Conservation (phyloP, 2,888 invertebrate genomes). For the Heliconius sara region DNA sequence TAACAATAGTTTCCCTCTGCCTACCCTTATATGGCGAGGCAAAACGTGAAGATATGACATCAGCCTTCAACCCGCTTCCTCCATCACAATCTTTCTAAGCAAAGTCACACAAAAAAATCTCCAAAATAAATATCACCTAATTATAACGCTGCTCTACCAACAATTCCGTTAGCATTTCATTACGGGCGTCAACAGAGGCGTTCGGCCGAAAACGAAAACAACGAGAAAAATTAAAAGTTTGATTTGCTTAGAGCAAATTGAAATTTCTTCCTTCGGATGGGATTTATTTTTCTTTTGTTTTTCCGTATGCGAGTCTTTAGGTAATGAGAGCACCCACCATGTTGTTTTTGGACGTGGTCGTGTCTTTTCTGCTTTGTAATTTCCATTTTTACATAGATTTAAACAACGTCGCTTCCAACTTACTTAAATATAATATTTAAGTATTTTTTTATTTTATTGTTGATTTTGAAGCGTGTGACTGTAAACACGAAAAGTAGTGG, state of each 20-base stretch:
- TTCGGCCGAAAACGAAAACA: slow-evolving; percentile 37
- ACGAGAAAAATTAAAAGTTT: slow-evolving; percentile 34
- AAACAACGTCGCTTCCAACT: no score
- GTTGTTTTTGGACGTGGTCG: neutral
- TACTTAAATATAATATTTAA: no score
- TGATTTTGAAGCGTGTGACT: no score
- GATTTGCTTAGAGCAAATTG: slow-evolving; percentile 30
- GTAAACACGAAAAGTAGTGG: no score
- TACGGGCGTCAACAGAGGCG: slow-evolving; percentile 50
- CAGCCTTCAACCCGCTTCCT: neutral
- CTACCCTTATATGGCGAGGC: neutral
- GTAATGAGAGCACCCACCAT: slow-evolving; percentile 11
- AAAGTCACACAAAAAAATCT: neutral
- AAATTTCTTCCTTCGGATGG: slow-evolving; percentile 26
- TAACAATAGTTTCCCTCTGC: neutral
- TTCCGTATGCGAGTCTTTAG: neutral
- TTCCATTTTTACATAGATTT: no score
- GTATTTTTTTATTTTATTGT: no score
- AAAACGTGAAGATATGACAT: no score
- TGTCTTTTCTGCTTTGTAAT: no score
- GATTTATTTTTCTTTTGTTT: slow-evolving; percentile 16
- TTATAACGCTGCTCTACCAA: slow-evolving; percentile 13
- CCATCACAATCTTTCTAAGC: neutral
- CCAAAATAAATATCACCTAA: slow-evolving; percentile 26
- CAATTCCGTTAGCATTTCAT: slow-evolving; percentile 51